Percentiles rank a stretch among this genome's conserved stretches.
phyloP scores from a whole-genome alignment of 2,797 vertebrate genomes.

The Tarsius wallacei region DNA sequence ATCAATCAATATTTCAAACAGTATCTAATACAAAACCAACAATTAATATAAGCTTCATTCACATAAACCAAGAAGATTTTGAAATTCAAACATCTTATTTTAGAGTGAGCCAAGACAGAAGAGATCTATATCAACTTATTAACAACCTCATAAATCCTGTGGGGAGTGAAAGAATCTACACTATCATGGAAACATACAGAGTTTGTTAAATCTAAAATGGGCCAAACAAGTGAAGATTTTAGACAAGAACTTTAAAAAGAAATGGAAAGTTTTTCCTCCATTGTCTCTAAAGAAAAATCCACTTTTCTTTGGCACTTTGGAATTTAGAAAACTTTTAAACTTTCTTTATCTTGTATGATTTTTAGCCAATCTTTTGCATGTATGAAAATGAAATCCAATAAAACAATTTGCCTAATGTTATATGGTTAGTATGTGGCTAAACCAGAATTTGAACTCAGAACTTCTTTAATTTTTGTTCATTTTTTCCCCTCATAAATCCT shows the following conservation, averaged over 20 bases:
- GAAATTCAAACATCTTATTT: neutral
- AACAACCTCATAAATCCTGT: neutral
- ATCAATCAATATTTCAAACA: neutral
- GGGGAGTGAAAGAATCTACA: neutral
- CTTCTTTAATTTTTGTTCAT: neutral
- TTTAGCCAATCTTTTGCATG: constrained; percentile 32
- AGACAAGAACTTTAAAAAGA: neutral
- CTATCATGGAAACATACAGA: neutral
- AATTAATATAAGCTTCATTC: neutral
- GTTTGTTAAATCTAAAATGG: neutral
- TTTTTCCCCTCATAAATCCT: neutral
- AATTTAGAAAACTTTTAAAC: neutral
- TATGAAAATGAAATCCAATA: neutral
- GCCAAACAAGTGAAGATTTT: neutral
- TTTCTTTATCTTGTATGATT: neutral
- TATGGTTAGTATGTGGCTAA: neutral
- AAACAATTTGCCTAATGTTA: neutral
- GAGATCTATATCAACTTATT: neutral
- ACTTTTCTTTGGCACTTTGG: neutral
- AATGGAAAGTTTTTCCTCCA: neutral
- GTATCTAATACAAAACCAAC: constrained; percentile 23
- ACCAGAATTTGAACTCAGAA: neutral
- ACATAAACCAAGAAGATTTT: neutral
- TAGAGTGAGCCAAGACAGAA: neutral
- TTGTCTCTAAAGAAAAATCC: neutral